Evolutionary conservation across 1,140 invertebrate genomes (phyloP).

Genomic region (Cherax quadricarinatus): DNA sequence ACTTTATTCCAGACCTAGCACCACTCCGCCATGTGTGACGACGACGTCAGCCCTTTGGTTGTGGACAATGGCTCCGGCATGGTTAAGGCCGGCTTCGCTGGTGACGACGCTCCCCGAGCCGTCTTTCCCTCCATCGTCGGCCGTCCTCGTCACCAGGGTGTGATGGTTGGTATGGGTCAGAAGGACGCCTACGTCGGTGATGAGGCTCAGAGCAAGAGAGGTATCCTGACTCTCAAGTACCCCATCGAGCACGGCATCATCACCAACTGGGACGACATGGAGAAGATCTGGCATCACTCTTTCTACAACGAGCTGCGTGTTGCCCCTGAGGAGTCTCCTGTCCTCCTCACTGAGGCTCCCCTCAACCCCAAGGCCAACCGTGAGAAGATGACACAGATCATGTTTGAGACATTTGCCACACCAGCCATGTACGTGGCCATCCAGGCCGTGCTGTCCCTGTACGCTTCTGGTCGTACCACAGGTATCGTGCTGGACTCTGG

Average conservation of each 20-base stretch:
- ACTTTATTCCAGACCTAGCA: slow-evolving; percentile 5
- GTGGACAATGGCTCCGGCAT: slow-evolving; percentile 83
- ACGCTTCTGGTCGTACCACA: slow-evolving; percentile 62
- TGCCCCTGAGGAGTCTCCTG: slow-evolving; percentile 94
- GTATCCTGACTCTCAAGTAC: slow-evolving; percentile 94
- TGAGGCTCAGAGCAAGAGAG: slow-evolving; percentile 94
- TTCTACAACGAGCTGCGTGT: slow-evolving; percentile 97
- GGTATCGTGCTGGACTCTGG: slow-evolving; percentile 66
- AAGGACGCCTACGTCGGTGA: slow-evolving; percentile 94
- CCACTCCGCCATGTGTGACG: slow-evolving; percentile 33
- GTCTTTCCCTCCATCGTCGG: slow-evolving; percentile 90
- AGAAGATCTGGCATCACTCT: slow-evolving; percentile 97
- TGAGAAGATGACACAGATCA: slow-evolving; percentile 89
- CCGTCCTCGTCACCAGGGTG: slow-evolving; percentile 82
- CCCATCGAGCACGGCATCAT: slow-evolving; percentile 97
- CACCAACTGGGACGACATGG: slow-evolving; percentile 98
- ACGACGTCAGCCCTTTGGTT: slow-evolving; percentile 76
- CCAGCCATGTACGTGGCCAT: slow-evolving; percentile 61
- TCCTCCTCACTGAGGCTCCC: slow-evolving; percentile 92
- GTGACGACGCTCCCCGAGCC: slow-evolving; percentile 94
- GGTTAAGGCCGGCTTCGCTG: slow-evolving; percentile 83
- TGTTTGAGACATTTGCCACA: slow-evolving; percentile 80
- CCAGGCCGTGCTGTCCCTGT: slow-evolving; percentile 54
- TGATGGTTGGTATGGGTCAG: slow-evolving; percentile 98
- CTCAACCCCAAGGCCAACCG: slow-evolving; percentile 93